Percentiles rank a stretch among this genome's conserved stretches.
Evolutionary conservation across 1,140 invertebrate species (phyloP).

Genomic region (Littorina saxatilis): DNA sequence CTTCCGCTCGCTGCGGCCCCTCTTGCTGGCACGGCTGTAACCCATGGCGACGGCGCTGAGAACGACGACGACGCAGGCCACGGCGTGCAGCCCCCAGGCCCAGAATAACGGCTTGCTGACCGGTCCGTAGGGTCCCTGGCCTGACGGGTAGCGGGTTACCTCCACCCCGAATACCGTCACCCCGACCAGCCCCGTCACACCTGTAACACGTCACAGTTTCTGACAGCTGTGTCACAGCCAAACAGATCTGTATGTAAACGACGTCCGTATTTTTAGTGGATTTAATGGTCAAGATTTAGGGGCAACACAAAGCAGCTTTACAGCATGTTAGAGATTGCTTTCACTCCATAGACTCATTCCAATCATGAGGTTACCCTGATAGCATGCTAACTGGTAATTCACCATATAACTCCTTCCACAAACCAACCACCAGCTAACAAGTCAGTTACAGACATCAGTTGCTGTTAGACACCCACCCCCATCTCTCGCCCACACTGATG

Average conservation of each 20-base stretch:
- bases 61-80: not conserved
- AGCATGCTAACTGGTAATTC: too few relatives aligned
- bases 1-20: not conserved
- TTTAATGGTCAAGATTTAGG: not conserved
- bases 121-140: not conserved
- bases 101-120: not conserved
- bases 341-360: not conserved
- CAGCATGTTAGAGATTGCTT: not conserved
- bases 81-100: constrained; percentile 3
- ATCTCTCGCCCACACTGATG: too few relatives aligned
- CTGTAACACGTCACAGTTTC: not conserved
- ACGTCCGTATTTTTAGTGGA: too few relatives aligned
- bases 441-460: too few relatives aligned
- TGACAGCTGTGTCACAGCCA: not conserved
- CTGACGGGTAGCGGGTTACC: not conserved
- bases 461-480: too few relatives aligned
- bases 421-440: too few relatives aligned
- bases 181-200: not conserved
- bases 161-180: not conserved
- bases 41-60: not conserved
- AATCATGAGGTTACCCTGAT: not conserved
- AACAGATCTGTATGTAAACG: not conserved
- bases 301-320: not conserved
- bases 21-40: not conserved
- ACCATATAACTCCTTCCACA: too few relatives aligned